Conservation (phyloP, 2,797 vertebrate genomes). For the Erethizon dorsatum region DNA sequence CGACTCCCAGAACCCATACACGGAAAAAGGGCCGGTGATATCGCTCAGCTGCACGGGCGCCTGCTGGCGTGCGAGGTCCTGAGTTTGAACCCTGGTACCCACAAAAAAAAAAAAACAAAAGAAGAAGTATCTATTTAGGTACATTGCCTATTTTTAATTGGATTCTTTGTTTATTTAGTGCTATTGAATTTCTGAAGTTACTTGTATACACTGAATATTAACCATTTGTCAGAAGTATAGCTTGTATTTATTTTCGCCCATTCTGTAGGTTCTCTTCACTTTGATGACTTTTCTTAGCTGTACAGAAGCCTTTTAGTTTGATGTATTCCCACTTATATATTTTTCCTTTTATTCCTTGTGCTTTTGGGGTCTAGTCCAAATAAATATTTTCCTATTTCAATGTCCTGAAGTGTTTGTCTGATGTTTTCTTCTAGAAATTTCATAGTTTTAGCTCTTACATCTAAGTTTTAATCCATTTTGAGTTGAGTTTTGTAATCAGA, state of each 20-base stretch:
- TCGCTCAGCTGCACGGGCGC: no score
- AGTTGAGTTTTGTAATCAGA: not conserved
- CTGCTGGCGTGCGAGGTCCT: no score
- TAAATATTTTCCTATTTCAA: not conserved
- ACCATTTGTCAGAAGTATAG: not conserved
- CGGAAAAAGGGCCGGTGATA: no score
- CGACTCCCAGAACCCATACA: no score
- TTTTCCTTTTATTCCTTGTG: not conserved
- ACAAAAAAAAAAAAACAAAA: no score
- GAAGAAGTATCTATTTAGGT: not conserved
- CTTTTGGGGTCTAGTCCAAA: not conserved
- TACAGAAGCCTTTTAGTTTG: not conserved
- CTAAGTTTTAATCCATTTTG: not conserved
- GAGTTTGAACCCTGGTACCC: no score
- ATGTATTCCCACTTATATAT: not conserved
- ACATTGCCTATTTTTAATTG: not conserved
- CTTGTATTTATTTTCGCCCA: not conserved
- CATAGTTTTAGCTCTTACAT: not conserved
- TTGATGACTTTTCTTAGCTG: not conserved
- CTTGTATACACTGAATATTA: not conserved
- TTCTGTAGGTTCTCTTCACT: no score
- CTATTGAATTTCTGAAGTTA: not conserved
- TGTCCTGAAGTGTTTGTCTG: not conserved
- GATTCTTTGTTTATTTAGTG: not conserved
- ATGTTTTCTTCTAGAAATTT: not conserved